Evolutionary conservation across 2,888 invertebrate species (phyloP), one percentile per base, ranked within the genome.

Genomic region (Tineola bisselliella): DNA sequence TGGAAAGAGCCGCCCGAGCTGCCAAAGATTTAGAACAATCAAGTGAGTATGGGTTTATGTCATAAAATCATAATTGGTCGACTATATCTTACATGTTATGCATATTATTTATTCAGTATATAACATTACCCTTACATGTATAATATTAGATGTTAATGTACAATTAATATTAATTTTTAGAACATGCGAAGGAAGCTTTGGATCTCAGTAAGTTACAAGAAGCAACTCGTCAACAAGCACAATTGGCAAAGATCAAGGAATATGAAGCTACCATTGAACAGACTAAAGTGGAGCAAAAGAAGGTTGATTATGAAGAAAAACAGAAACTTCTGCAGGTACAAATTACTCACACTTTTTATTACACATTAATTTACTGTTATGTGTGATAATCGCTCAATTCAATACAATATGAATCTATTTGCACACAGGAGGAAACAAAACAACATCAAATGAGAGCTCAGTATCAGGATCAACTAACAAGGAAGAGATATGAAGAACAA

Each of bases 1-100:
- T 99, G 67, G 99, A 99, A 84, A 89, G 99, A 72, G 99, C 99
- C 12, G 99, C 99, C 0, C 92, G 94, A 73, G 99, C 99, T 6
- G 99, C 99, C 3, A 95, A 93, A 74, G 96, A 98, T 59, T 88
- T 99, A 64, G 99, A 99, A 87, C 91, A 87, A 77, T 98, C 98
- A 69, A 90, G 94, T 94, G 93, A 95, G 91, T 94, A 98, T 3
- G 94, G 94, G 73, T 96, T 38, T 38, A 10, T n/a, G n/a, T n/a
- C n/a, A n/a, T n/a, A n/a, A n/a, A n/a, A n/a, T n/a, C n/a, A n/a
- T n/a, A n/a, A n/a, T n/a, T n/a, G n/a, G n/a, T n/a, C n/a, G n/a
- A n/a, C n/a, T n/a, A n/a, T n/a, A n/a, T n/a, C n/a, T n/a, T n/a
- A n/a, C n/a, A n/a, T n/a, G n/a, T n/a, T n/a, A n/a, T n/a, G n/a